A percentile compares a stretch with the other conserved stretches of the same genome.
Conservation (phyloP, 1,140 invertebrate genomes). For the Pteromalus puparum region DNA sequence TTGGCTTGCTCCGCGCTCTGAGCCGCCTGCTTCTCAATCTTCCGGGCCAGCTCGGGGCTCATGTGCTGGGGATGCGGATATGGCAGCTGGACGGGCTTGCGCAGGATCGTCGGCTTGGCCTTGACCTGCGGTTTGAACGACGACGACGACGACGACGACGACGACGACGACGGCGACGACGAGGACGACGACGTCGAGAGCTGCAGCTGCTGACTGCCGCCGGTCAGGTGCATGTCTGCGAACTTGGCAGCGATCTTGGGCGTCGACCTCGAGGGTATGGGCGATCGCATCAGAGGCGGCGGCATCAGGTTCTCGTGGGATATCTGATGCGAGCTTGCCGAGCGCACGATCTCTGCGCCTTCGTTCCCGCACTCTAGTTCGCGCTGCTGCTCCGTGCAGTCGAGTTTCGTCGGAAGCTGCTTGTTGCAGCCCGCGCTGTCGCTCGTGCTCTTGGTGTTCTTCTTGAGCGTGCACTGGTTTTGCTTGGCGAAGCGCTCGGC, state of each 20-base stretch:
- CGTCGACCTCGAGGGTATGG: conserved; percentile 77
- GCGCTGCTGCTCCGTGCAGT: too few relatives aligned
- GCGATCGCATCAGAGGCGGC: conserved; percentile 64
- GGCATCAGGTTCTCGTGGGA: conserved; percentile 53
- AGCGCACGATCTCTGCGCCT: conserved; percentile 65
- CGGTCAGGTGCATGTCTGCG: conserved; percentile 78
- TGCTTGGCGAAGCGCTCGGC: conserved; percentile 86
- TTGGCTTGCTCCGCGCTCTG: conserved; percentile 67
- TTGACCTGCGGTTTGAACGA: conserved; percentile 84
- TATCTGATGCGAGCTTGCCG: conserved; percentile 69
- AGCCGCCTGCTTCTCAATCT: conserved; percentile 70
- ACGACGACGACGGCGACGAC: too few relatives aligned
- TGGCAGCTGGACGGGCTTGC: conserved; percentile 79
- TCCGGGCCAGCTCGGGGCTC: conserved; percentile 71
- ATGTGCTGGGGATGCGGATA: conserved; percentile 69
- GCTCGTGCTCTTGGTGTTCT: conserved; percentile 78
- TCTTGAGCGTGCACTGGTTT: conserved; percentile 89
- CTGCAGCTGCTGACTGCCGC: conserved; percentile 69
- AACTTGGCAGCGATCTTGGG: conserved; percentile 78
- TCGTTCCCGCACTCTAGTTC: conserved; percentile 58
- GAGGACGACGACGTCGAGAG: conserved; percentile 74
- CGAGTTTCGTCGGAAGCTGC: too few relatives aligned
- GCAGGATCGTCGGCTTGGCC: conserved; percentile 84
- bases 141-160: conserved; percentile 16
- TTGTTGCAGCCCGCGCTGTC: conserved; percentile 16